Base-by-base conservation (phyloP, 2,888 invertebrate genomes). In the Dusona sp. region DNA sequence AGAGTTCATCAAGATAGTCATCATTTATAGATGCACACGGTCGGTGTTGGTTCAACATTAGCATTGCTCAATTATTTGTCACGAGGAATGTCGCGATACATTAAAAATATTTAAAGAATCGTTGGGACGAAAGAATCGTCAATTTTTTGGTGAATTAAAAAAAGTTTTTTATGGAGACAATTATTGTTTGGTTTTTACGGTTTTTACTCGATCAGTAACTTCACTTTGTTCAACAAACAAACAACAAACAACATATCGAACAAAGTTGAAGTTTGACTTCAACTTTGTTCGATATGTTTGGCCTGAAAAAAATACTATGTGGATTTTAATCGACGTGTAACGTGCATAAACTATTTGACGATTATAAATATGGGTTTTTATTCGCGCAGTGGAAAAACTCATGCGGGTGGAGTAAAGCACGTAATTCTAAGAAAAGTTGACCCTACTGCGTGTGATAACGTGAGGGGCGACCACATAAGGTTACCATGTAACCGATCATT, bases 391-490 rank as follows among this genome's bases (percentile, higher is more conserved):
- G 51, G 42, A 25, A 48, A 70, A 73, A 61, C 38, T 29, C 42
- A 73, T 42, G 75, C 75, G 54, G 16, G 75, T 42, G 61, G 51
- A 45, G 22, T n/a, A 51, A 61, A 29, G 72, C 45, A 42, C 51
- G 54, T 38, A 86, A 74, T 86, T 81, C 86, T 51, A 45, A 68
- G 84, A 86, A 86, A 86, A 83, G 36, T 74, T 64, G 67, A 81
- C 80, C 83, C 84, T 57, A 78, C 73, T 57, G 38, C 48, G 72
- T 80, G 77, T 61, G 51, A 72, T 54, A 74, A 29, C 45, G 64
- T 42, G 13, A 70, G 51, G 83, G 80, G 67, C 64, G 48, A 61
- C 42, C 74, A 22, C 64, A 51, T 13, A 45, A n/a, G 48, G 73
- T 61, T 70, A 38, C 25, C 51, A 79, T 51, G 73, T 64, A 84